phyloP scores from a whole-genome alignment of 2,113 vertebrate genomes.

The Peucedramus taeniatus region DNA sequence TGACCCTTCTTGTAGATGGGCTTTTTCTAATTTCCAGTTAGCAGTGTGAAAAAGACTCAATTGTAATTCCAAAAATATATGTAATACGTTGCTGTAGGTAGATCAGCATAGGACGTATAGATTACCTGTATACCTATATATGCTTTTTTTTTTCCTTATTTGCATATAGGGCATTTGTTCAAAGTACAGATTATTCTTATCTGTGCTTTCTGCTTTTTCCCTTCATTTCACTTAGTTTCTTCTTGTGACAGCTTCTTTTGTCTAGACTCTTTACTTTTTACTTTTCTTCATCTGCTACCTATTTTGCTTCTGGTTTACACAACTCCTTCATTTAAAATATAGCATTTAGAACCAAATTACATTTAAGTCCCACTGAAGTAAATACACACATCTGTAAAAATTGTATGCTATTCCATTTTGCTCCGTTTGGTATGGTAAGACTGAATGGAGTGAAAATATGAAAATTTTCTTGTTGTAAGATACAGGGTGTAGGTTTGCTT shows the following conservation, averaged over 20 bases:
- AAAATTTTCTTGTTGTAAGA: not conserved
- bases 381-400: not conserved
- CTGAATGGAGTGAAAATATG: not conserved
- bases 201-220: not conserved
- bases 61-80: not conserved
- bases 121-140: not conserved
- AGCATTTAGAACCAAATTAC: not conserved
- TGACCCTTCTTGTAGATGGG: no score
- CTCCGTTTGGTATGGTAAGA: not conserved
- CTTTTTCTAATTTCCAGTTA: not conserved
- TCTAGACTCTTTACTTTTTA: not conserved
- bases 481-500: not conserved
- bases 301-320: not conserved
- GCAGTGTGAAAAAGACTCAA: not conserved
- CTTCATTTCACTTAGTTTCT: not conserved
- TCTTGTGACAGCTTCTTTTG: not conserved
- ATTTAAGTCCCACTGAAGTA: not conserved
- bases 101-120: not conserved
- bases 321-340: not conserved
- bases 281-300: not conserved
- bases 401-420: not conserved
- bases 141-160: not conserved
- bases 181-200: not conserved
- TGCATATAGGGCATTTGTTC: rapidly evolving
- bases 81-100: not conserved